phyloP scores from a whole-genome alignment of 2,888 invertebrate genomes.

The Tolmerus cingulatus region DNA sequence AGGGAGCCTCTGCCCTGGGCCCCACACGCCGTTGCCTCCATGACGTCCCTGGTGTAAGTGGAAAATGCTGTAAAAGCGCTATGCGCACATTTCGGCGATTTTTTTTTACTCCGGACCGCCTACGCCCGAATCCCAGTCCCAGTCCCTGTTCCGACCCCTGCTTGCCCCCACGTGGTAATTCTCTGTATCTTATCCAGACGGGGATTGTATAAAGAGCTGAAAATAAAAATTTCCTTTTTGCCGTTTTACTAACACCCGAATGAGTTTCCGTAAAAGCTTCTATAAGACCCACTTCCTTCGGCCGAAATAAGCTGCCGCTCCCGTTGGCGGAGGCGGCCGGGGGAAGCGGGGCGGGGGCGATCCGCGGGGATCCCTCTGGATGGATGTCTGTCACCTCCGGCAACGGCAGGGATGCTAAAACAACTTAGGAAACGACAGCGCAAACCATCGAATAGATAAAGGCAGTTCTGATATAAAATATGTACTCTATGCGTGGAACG shows the following conservation, averaged over 20 bases:
- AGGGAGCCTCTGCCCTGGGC: not conserved
- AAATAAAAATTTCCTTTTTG: slow-evolving; percentile 38
- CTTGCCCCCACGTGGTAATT: not conserved
- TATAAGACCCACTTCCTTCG: slow-evolving; percentile 29
- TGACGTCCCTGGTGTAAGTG: not conserved
- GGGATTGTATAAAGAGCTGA: not conserved
- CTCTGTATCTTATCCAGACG: not conserved
- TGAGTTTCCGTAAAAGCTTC: slow-evolving; percentile 39
- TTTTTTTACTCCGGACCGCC: not conserved
- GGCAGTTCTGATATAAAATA: slow-evolving; percentile 9
- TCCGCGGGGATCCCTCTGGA: not conserved
- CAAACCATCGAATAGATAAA: slow-evolving; percentile 16
- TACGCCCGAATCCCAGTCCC: not conserved
- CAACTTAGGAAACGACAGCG: not conserved
- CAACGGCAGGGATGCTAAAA: not conserved
- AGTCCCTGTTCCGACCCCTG: not conserved
- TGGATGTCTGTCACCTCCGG: slow-evolving; percentile 4
- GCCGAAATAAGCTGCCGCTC: slow-evolving; percentile 3
- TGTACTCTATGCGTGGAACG: slow-evolving; percentile 29
- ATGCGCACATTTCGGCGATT: not conserved
- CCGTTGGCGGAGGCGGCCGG: not conserved
- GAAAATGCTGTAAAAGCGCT: slow-evolving; percentile 16
- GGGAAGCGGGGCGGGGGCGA: not conserved
- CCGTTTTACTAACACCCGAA: slow-evolving; percentile 33
- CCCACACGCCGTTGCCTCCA: not conserved